phyloP scores from a whole-genome alignment of 2,113 vertebrate species.

The Lophotis ruficrista region DNA sequence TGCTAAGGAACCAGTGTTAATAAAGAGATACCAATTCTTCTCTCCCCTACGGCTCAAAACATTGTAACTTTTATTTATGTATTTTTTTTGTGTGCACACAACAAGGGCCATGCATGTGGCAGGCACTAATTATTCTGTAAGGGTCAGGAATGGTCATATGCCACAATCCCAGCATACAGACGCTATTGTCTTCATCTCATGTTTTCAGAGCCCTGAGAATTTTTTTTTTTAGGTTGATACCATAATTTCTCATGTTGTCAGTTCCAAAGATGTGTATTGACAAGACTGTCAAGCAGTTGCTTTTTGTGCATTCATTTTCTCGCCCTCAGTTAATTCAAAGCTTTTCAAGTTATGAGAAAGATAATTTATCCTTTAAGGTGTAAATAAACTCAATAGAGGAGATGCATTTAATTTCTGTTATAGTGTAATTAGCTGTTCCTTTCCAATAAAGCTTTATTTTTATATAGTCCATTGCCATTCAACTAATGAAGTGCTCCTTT shows the following conservation, averaged over 20 bases:
- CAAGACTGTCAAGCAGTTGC: conserved; percentile 35
- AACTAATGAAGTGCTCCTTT: not conserved
- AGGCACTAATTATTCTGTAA: not conserved
- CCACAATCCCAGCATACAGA: not conserved
- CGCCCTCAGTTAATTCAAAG: conserved; percentile 22
- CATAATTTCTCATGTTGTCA: conserved; percentile 53
- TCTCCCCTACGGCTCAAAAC: not conserved
- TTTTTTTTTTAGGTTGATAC: conserved; percentile 40
- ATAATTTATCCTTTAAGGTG: conserved; percentile 10
- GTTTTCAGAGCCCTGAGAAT: conserved; percentile 42
- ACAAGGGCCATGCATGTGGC: not conserved
- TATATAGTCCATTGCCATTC: not conserved
- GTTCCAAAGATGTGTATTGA: conserved; percentile 46
- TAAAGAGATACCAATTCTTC: not conserved
- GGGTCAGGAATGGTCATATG: not conserved
- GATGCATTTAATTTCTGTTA: not conserved
- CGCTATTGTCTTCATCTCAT: not conserved
- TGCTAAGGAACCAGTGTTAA: not conserved
- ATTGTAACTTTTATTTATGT: not conserved
- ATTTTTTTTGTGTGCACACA: not conserved
- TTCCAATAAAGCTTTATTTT: not conserved
- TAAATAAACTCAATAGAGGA: not conserved
- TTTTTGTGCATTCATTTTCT: conserved; percentile 51
- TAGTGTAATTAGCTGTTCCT: not conserved
- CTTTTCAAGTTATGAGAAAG: conserved; percentile 32